Base-by-base conservation (phyloP, 2,797 vertebrate genomes). In the Carduelis carduelis region DNA sequence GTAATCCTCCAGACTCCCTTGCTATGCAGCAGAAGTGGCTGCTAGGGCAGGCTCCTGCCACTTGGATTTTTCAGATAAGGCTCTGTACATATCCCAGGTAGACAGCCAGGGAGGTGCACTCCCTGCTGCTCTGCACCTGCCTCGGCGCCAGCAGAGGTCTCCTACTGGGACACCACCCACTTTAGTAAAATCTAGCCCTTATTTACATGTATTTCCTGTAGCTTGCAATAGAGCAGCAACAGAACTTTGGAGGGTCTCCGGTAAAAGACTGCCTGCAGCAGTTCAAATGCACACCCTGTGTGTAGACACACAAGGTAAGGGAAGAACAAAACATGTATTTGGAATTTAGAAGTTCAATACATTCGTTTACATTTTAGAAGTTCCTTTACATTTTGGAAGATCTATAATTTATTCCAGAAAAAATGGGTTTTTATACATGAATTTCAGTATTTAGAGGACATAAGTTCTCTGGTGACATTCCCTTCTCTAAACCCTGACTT, bases 71-170 rank as follows among this genome's bases (percentile, higher is more conserved):
- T 52, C 43, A 39, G 63, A 7, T 44, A 68, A 13, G 0, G 24
- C 44, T 39, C 12, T 4, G 10, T 15, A 32, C 6, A 0, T 8
- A 55, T 34, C 32, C 28, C 47, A 10, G 55, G 41, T 8, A 17
- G 60, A 44, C 8, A 72, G 59, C 30, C 0, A 37, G 0, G n/a
- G 34, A 28, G 28, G 3, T 0, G 9, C 13, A 13, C 9, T 60
- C 35, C 21, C 53, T 68, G 8, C 68, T 30, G 43, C 72, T 39
- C 66, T 20, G 53, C 65, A 8, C 30, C 50, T 6, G 24, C 57
- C 60, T 23, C 1, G 0, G 23, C 0, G 0, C 63, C 74, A 32
- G 66, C 57, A 12, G 13, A 26, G 37, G 64, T 6, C n/a, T 18
- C 27, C 28, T 13, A 5, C 6, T 9, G 28, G n/a, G 34, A 19